Evolutionary conservation across 1,140 invertebrate species (phyloP).

Genomic region (Stegodyphus dumicola): DNA sequence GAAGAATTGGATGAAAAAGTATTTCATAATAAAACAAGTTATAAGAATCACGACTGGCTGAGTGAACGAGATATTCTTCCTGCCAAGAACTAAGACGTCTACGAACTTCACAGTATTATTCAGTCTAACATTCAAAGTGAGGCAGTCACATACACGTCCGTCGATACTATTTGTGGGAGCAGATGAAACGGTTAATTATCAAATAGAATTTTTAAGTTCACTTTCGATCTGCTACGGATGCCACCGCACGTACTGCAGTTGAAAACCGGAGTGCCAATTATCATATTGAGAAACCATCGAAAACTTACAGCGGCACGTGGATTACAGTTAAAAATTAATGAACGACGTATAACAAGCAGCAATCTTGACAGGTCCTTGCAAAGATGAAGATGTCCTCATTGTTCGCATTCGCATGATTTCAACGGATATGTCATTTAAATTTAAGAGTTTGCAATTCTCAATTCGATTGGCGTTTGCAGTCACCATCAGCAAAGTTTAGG

Average conservation of each 20-base stretch:
- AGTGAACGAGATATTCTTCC: slow-evolving; percentile 65
- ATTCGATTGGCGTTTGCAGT: too few relatives aligned
- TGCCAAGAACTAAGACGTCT: slow-evolving; percentile 60
- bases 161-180: slow-evolving; percentile 1
- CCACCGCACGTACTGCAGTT: slow-evolving; percentile 64
- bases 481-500: slow-evolving; percentile 65
- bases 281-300: slow-evolving; percentile 55
- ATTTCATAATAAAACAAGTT: slow-evolving; percentile 63
- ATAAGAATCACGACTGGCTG: slow-evolving; percentile 65
- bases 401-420: slow-evolving; percentile 33
- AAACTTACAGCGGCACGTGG: slow-evolving; percentile 62
- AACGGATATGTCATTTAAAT: slow-evolving; percentile 36
- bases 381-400: slow-evolving; percentile 54
- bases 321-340: slow-evolving; percentile 68
- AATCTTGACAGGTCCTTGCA: slow-evolving; percentile 47
- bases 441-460: slow-evolving; percentile 64
- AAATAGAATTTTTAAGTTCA: slow-evolving; percentile 68
- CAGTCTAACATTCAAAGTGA: slow-evolving; percentile 11
- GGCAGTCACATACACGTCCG: slow-evolving; percentile 13
- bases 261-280: slow-evolving; percentile 61
- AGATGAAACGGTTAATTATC: slow-evolving; percentile 65
- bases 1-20: slow-evolving; percentile 47
- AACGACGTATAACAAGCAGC: slow-evolving; percentile 63
- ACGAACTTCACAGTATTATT: slow-evolving; percentile 24
- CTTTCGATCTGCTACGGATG: slow-evolving; percentile 65